Conservation (phyloP, 2,888 invertebrate species). For the Spodoptera littoralis region DNA sequence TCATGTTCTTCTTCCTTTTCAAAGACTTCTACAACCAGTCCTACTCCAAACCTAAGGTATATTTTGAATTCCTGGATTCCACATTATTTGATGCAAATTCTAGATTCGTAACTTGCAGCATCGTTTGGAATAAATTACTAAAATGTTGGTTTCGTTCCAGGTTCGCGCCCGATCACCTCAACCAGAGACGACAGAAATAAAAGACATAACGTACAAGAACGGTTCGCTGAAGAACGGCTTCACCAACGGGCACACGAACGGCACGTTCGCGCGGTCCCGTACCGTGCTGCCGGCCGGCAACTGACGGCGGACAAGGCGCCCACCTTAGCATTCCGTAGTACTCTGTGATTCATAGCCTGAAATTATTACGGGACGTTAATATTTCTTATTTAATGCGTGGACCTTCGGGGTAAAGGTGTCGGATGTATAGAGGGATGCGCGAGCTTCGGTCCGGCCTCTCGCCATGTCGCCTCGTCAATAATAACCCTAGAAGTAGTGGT, state of each 20-base stretch:
- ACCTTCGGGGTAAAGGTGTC: slow-evolving; percentile 58
- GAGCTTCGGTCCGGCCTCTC: slow-evolving; percentile 35
- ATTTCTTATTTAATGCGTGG: slow-evolving; percentile 57
- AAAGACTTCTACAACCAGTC: slow-evolving; percentile 97
- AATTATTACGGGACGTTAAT: slow-evolving; percentile 57
- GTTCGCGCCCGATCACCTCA: slow-evolving; percentile 71
- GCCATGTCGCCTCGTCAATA: slow-evolving; percentile 40
- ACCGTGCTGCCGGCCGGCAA: slow-evolving; percentile 84
- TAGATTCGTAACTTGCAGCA: too few relatives aligned
- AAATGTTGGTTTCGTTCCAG: slow-evolving; percentile 53
- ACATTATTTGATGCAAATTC: too few relatives aligned
- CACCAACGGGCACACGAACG: slow-evolving; percentile 77
- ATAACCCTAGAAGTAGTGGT: slow-evolving; percentile 69
- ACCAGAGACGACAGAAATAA: slow-evolving; percentile 69
- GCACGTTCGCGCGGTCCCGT: slow-evolving; percentile 70
- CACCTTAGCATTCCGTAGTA: slow-evolving; percentile 67
- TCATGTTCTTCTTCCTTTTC: slow-evolving; percentile 98
- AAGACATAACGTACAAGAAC: slow-evolving; percentile 73
- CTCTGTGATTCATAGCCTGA: slow-evolving; percentile 73
- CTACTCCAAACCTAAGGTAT: slow-evolving; percentile 86
- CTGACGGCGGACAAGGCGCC: slow-evolving; percentile 73
- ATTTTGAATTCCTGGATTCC: too few relatives aligned
- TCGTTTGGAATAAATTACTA: neutral
- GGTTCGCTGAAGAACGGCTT: slow-evolving; percentile 78
- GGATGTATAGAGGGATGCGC: slow-evolving; percentile 36